A percentile compares a stretch with the other conserved stretches of the same genome.
These are phyloP conservation scores for Prosapia bicincta DNA, from an alignment of 2,888 invertebrate genomes.

Conservation along the genomic window DNA sequence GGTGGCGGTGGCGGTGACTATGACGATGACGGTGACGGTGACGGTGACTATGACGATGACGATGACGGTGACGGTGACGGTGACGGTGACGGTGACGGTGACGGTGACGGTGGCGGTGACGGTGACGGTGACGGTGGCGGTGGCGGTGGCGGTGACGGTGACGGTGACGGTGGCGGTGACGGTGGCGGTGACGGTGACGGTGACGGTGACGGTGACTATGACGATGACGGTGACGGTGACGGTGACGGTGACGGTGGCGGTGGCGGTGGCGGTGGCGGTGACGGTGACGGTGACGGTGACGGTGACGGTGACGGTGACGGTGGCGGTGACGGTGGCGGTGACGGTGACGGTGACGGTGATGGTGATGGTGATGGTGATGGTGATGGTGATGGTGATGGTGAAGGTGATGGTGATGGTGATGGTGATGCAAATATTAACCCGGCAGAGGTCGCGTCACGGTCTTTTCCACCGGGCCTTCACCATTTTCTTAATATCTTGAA, in stretches of 20 bases:
- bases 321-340: no score
- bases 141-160: neutral
- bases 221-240: constrained; percentile 6
- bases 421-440: no score
- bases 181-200: constrained; percentile 4
- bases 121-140: constrained; percentile 5
- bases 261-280: constrained; percentile 2
- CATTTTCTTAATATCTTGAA: no score
- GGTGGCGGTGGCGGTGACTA: constrained; percentile 13
- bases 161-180: constrained; percentile 5
- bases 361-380: no score
- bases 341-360: no score
- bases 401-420: no score
- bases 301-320: no score
- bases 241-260: constrained; percentile 14
- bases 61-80: constrained; percentile 3
- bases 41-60: constrained; percentile 14
- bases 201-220: constrained; percentile 3
- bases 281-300: no score
- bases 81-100: constrained; percentile 7
- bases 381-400: no score
- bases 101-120: neutral
- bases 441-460: no score
- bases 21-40: constrained; percentile 14
- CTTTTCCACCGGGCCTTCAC: no score